These are phyloP conservation scores for Panagrolaimus sp. DNA, from an alignment of 1,140 invertebrate species.

Conservation along the genomic window DNA sequence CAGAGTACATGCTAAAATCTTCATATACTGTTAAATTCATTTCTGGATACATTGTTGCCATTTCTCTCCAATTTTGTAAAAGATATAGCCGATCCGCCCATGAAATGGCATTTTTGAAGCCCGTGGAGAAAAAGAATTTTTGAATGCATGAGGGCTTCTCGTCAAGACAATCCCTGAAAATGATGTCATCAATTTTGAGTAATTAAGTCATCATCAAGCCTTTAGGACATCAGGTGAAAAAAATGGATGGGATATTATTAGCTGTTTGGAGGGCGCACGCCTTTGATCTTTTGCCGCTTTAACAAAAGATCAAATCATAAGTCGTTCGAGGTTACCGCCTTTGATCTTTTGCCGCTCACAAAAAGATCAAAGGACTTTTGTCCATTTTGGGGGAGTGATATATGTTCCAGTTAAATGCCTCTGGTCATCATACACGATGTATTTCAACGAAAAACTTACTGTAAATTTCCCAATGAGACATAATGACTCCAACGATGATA, in stretches of 20 bases:
- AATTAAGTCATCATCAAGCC: background rate
- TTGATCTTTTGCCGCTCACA: too few species aligned
- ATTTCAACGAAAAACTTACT: slow-evolving; percentile 33
- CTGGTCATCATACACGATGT: too few species aligned
- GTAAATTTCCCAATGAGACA: slow-evolving; percentile 50
- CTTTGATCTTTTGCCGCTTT: too few species aligned
- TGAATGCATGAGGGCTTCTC: slow-evolving; percentile 53
- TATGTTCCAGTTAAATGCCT: too few species aligned
- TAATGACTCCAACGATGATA: slow-evolving; percentile 58
- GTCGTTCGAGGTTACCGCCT: too few species aligned
- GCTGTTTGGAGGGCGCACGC: too few species aligned
- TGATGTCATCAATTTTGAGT: background rate
- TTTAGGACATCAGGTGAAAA: too few species aligned
- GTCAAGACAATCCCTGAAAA: slow-evolving; percentile 52
- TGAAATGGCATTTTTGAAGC: slow-evolving; percentile 56
- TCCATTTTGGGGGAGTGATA: too few species aligned
- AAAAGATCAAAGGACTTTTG: too few species aligned
- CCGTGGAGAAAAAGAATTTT: slow-evolving; percentile 59
- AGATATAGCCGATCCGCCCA: slow-evolving; percentile 54
- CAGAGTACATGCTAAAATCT: slow-evolving; percentile 59
- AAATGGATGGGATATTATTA: too few species aligned
- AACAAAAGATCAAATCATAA: too few species aligned
- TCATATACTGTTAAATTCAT: slow-evolving; percentile 58
- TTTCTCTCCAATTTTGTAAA: slow-evolving; percentile 52
- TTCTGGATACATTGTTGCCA: slow-evolving; percentile 51